Evolutionary conservation across 1,140 invertebrate species (phyloP).

Genomic region (Octopus sinensis): DNA sequence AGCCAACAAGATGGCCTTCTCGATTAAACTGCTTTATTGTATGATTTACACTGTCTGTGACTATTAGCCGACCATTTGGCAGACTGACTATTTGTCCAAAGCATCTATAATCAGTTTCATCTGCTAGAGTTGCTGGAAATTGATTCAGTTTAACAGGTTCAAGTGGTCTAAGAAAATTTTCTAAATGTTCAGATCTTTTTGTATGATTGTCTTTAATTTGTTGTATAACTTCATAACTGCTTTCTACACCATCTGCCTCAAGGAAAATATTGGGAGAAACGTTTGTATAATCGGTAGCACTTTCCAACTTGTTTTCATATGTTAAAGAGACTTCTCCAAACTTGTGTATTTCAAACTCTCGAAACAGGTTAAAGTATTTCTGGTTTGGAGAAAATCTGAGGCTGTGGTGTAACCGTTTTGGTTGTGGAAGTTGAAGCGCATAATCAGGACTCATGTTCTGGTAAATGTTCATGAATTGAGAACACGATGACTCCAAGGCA

Average conservation of each 20-base stretch:
- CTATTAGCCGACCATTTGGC: neutral
- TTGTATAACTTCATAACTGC: too few relatives aligned
- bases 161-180: neutral
- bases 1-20: neutral
- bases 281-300: neutral
- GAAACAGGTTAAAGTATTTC: neutral
- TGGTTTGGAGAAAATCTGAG: neutral
- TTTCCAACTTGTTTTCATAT: neutral
- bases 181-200: neutral
- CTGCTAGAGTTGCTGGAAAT: neutral
- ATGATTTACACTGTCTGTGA: neutral
- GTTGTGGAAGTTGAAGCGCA: neutral
- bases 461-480: conserved; percentile 4
- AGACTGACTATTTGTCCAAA: neutral
- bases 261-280: neutral
- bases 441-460: neutral
- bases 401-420: neutral
- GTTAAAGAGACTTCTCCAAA: neutral
- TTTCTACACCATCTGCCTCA: neutral
- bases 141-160: neutral
- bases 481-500: neutral
- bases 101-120: neutral
- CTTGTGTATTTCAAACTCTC: neutral
- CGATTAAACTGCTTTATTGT: neutral
- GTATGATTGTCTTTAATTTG: neutral